Percentiles rank a stretch among this genome's conserved stretches.
Evolutionary conservation across 2,113 vertebrate genomes (phyloP).

Genomic region (Calypte anna): DNA sequence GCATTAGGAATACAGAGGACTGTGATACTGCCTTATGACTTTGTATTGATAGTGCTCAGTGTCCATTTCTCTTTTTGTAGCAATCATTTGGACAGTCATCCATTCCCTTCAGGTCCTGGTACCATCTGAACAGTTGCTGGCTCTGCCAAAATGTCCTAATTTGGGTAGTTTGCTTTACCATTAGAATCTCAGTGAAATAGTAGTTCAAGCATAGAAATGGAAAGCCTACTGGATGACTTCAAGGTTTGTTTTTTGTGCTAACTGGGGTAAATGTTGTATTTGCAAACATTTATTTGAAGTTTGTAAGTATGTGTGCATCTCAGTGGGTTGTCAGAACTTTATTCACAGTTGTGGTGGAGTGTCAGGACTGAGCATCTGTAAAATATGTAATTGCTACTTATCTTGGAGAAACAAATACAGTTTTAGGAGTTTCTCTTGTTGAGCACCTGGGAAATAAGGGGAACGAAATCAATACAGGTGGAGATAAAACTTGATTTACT

Average conservation of each 20-base stretch:
- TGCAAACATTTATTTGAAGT: not conserved
- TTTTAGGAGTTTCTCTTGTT: not conserved
- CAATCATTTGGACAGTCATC: not conserved
- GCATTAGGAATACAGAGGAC: not conserved
- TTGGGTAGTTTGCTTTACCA: not conserved
- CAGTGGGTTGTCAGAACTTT: not conserved
- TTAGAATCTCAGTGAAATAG: not conserved
- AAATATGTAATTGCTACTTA: not conserved
- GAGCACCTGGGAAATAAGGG: slow-evolving; percentile 17
- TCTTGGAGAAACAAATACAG: not conserved
- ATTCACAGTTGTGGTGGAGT: not conserved
- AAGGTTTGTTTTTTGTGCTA: not conserved
- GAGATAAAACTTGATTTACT: slow-evolving; percentile 10
- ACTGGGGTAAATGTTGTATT: not conserved
- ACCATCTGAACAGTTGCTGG: not conserved
- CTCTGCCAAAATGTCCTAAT: not conserved
- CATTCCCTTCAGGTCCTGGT: not conserved
- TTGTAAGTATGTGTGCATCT: not conserved
- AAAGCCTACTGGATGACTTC: not conserved
- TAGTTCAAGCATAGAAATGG: not conserved
- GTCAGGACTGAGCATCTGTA: not conserved
- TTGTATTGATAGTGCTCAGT: not conserved
- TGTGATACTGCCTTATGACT: not conserved
- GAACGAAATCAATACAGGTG: not conserved
- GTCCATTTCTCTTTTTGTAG: not conserved